A percentile compares a stretch with the other conserved stretches of the same genome.
phyloP scores from a whole-genome alignment of 2,113 vertebrate species.

The Dicrurus megarhynchus region DNA sequence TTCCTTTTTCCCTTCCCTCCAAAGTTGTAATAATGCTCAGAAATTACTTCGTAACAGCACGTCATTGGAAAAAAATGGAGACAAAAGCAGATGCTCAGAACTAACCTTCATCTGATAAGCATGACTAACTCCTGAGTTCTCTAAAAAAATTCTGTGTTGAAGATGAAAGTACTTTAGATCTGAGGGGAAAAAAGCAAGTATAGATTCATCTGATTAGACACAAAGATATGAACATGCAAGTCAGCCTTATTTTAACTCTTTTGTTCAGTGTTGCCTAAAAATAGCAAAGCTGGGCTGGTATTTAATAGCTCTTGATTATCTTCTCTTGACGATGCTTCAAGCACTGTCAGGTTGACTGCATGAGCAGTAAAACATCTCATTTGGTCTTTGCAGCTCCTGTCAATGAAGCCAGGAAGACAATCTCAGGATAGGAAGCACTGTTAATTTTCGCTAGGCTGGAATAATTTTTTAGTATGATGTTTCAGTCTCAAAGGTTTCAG shows the following conservation, averaged over 20 bases:
- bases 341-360: background rate
- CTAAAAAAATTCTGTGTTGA: background rate
- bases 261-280: background rate
- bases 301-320: background rate
- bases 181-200: background rate
- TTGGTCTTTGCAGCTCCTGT: background rate
- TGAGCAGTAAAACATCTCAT: background rate
- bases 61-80: background rate
- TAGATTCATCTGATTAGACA: background rate
- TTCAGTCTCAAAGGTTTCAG: background rate
- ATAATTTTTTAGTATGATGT: background rate
- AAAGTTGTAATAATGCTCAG: background rate
- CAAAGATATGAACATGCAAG: background rate
- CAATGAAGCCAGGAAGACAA: rapidly evolving
- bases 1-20: background rate
- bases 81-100: background rate
- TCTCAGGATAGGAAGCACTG: background rate
- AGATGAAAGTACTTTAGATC: background rate
- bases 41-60: background rate
- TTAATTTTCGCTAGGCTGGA: background rate
- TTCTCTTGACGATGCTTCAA: background rate
- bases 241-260: background rate
- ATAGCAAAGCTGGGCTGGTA: background rate
- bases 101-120: background rate
- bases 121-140: background rate